A percentile compares a stretch with the other conserved stretches of the same genome.
Evolutionary conservation across 2,888 invertebrate genomes (phyloP).

Genomic region (Aleiodes alternator): DNA sequence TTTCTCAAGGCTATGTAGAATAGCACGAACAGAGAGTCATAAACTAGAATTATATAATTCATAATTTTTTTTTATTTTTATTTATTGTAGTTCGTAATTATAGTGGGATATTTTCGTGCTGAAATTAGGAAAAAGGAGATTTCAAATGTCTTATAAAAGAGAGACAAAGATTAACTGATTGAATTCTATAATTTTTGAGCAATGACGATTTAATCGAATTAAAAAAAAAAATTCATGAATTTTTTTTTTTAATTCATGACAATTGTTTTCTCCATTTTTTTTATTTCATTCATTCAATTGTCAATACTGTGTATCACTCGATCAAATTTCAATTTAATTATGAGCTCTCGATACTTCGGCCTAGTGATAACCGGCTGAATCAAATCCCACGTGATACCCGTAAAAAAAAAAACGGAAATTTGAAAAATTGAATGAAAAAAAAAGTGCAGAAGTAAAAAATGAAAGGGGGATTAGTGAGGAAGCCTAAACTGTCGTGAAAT

Average conservation of each 20-base stretch:
- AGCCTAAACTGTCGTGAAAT: constrained; percentile 27
- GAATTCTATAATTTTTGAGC: no score
- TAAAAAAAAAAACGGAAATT: constrained; percentile 6
- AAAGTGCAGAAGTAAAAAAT: not conserved
- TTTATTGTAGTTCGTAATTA: constrained; percentile 17
- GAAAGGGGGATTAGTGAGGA: not conserved
- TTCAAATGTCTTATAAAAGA: no score
- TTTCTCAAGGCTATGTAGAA: not conserved
- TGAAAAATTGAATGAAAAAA: not conserved
- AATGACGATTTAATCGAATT: no score
- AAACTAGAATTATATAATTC: not conserved
- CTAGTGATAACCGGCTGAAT: not conserved
- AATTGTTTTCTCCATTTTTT: no score
- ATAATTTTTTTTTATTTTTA: not conserved
- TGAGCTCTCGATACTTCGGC: not conserved
- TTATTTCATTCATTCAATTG: no score
- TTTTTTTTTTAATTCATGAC: no score
- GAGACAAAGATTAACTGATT: no score
- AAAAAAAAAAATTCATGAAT: no score
- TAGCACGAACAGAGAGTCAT: no score
- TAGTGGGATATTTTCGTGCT: not conserved
- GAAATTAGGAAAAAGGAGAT: no score
- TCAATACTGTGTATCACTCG: not conserved
- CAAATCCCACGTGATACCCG: not conserved
- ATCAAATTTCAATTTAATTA: constrained; percentile 1